These are phyloP conservation scores for Carettochelys insculpta DNA, from an alignment of 2,113 vertebrate genomes.

Conservation along the genomic window DNA sequence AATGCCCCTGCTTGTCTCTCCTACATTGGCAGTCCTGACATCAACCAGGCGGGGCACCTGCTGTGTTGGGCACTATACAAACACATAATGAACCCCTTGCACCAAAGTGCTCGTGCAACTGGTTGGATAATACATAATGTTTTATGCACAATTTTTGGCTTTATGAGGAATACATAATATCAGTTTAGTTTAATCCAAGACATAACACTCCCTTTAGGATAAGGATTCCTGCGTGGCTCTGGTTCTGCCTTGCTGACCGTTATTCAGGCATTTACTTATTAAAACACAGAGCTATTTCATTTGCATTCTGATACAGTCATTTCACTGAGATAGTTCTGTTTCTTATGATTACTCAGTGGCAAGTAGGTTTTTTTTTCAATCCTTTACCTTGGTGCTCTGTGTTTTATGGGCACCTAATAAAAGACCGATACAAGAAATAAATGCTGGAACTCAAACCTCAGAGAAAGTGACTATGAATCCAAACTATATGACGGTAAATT, in stretches of 20 bases:
- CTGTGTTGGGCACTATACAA: neutral
- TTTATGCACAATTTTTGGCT: neutral
- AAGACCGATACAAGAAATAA: neutral
- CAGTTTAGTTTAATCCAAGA: neutral
- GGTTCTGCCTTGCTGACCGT: neutral
- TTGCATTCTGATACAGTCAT: neutral
- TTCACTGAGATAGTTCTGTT: neutral
- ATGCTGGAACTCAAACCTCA: neutral
- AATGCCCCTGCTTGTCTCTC: too few relatives aligned
- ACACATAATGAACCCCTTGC: neutral
- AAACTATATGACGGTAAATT: neutral
- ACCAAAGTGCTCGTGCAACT: neutral
- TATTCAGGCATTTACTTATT: neutral
- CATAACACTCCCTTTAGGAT: neutral
- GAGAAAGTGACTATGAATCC: neutral
- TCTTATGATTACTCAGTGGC: neutral
- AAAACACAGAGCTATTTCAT: accelerated
- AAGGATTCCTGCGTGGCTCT: neutral
- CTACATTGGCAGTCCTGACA: neutral
- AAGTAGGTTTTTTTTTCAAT: neutral
- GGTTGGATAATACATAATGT: neutral
- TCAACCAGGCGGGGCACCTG: too few relatives aligned
- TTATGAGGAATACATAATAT: neutral
- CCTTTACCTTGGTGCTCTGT: neutral
- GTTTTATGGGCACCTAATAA: neutral